Conservation (phyloP, 2,113 vertebrate species). For the Chamaetylas fuelleborni region DNA sequence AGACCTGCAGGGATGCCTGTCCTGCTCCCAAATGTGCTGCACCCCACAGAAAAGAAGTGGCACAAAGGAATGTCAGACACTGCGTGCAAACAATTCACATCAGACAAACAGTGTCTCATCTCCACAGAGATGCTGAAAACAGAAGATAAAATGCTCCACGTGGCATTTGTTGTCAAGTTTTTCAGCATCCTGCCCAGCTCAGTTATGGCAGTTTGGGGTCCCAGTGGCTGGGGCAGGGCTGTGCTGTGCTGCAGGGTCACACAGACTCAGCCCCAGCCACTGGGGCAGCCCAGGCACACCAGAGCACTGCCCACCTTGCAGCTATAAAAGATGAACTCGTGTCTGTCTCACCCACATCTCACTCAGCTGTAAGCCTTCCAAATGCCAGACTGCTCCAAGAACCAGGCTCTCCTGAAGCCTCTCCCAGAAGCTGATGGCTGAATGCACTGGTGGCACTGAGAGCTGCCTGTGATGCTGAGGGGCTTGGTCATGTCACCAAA, state of each 20-base stretch:
- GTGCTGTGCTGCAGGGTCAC: rapidly evolving
- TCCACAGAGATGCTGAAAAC: neutral
- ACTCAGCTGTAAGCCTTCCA: neutral
- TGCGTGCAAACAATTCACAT: rapidly evolving
- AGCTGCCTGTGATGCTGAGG: neutral
- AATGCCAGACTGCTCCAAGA: neutral
- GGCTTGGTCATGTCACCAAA: neutral
- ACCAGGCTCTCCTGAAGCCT: neutral
- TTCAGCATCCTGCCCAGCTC: neutral
- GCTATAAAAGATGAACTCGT: neutral
- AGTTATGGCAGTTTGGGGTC: neutral
- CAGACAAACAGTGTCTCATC: neutral
- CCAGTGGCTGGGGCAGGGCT: rapidly evolving
- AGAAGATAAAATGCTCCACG: rapidly evolving
- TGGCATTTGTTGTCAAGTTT: neutral
- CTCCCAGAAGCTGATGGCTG: neutral
- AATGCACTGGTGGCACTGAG: neutral
- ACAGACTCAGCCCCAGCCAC: rapidly evolving
- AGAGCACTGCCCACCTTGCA: neutral
- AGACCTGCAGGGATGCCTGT: neutral
- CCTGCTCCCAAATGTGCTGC: neutral
- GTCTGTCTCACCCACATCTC: neutral
- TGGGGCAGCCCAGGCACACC: neutral
- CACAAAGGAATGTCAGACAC: neutral
- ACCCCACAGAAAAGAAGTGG: neutral